Evolutionary conservation across 2,797 vertebrate genomes (phyloP).

Genomic region (Champsocephalus esox): DNA sequence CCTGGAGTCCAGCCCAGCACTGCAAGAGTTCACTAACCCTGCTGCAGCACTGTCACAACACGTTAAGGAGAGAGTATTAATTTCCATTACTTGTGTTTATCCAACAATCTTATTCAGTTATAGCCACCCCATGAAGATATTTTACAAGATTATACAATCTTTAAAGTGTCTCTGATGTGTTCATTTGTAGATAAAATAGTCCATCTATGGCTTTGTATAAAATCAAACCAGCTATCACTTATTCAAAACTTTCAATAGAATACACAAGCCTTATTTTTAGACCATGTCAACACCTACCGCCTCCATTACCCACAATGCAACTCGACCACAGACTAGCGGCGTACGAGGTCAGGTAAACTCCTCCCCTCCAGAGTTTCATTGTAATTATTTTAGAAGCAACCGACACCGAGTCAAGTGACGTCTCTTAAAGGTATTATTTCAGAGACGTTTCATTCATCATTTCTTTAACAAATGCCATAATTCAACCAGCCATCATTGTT

Average conservation of each 20-base stretch:
- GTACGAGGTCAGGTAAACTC: background rate
- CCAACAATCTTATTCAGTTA: background rate
- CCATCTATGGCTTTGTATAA: too few species aligned
- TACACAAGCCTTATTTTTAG: too few species aligned
- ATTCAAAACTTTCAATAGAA: too few species aligned
- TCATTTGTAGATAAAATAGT: too few species aligned
- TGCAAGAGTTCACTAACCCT: constrained; percentile 47
- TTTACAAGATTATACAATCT: too few species aligned
- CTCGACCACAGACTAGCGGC: background rate
- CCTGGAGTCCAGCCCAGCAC: constrained; percentile 56
- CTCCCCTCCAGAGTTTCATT: background rate
- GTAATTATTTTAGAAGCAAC: background rate
- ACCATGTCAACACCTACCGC: too few species aligned
- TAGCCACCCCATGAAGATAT: background rate
- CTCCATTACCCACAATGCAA: background rate
- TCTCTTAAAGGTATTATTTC: background rate
- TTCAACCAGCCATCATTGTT: constrained; percentile 10
- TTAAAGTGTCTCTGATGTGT: too few species aligned
- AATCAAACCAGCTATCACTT: too few species aligned
- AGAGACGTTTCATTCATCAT: background rate
- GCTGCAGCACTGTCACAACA: constrained; percentile 32
- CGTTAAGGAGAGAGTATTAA: constrained; percentile 3
- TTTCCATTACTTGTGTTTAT: constrained; percentile 16
- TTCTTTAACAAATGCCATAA: background rate
- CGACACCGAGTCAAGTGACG: background rate